phyloP scores from a whole-genome alignment of 1,140 invertebrate genomes.

The Pachypsylla venusta region DNA sequence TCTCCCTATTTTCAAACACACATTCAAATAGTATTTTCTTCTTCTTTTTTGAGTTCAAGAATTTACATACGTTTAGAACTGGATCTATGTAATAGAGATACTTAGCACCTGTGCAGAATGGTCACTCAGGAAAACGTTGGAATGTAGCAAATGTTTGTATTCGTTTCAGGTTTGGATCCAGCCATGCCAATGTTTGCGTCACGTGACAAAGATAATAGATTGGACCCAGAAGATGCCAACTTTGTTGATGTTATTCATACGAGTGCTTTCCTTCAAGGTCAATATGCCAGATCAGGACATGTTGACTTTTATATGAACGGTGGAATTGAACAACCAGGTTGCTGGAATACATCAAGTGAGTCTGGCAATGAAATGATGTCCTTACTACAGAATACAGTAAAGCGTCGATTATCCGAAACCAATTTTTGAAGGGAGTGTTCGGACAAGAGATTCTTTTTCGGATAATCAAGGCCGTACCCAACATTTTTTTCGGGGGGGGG shows the following conservation, averaged over 20 bases:
- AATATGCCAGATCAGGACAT: slow-evolving; percentile 43
- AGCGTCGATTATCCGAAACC: background rate
- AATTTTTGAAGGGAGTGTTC: background rate
- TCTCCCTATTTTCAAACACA: too few species aligned
- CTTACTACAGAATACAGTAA: too few species aligned
- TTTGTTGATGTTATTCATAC: slow-evolving; percentile 64
- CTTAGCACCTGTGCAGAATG: too few species aligned
- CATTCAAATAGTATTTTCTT: too few species aligned
- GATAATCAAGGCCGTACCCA: too few species aligned
- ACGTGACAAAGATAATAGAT: slow-evolving; percentile 36
- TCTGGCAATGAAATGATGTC: too few species aligned
- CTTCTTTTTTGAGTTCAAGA: too few species aligned
- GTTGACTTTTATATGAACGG: slow-evolving; percentile 61
- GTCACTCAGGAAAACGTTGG: too few species aligned
- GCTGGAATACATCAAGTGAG: slow-evolving; percentile 25
- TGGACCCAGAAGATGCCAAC: slow-evolving; percentile 48
- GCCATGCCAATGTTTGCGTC: slow-evolving; percentile 48
- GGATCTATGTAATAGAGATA: too few species aligned
- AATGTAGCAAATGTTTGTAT: too few species aligned
- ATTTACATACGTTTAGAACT: too few species aligned
- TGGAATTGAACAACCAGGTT: slow-evolving; percentile 49
- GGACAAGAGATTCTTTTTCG: background rate
- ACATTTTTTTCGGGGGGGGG: too few species aligned
- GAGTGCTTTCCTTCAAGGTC: slow-evolving; percentile 48
- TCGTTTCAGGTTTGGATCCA: slow-evolving; percentile 42